phyloP scores from a whole-genome alignment of 2,888 invertebrate species.

The Proisotoma minuta region DNA sequence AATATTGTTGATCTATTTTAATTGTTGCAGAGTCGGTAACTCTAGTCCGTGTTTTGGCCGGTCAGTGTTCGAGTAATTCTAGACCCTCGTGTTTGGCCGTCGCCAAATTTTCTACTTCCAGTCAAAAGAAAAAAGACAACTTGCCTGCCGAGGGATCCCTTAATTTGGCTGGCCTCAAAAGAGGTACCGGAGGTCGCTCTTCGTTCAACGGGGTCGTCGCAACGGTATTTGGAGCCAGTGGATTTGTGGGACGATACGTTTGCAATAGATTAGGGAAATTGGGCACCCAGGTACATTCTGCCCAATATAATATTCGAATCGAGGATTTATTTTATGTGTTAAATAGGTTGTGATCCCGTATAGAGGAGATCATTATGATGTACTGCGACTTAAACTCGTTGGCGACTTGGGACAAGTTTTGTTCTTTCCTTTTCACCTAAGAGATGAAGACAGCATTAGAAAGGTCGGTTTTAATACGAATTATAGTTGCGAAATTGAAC shows the following conservation, averaged over 20 bases:
- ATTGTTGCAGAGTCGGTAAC: conserved; percentile 5
- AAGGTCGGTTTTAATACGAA: conserved; percentile 51
- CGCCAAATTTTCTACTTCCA: conserved; percentile 3
- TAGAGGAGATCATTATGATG: conserved; percentile 77
- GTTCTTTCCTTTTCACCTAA: conserved; percentile 76
- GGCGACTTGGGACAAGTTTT: conserved; percentile 95
- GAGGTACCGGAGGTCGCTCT: conserved; percentile 85
- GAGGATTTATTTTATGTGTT: not conserved
- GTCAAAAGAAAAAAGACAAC: not conserved
- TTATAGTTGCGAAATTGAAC: not conserved
- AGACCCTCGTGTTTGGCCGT: conserved; percentile 1
- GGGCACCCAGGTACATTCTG: conserved; percentile 65
- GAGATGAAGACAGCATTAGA: conserved; percentile 78
- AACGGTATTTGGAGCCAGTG: conserved; percentile 94
- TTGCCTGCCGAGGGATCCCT: not conserved
- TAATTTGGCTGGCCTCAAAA: conserved; percentile 56
- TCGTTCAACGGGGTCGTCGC: conserved; percentile 95
- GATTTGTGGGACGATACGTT: conserved; percentile 82
- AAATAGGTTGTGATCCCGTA: conserved; percentile 82
- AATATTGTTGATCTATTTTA: not conserved
- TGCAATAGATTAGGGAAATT: conserved; percentile 83
- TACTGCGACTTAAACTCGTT: conserved; percentile 69
- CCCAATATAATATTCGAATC: too few relatives aligned
- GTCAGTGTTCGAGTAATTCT: not conserved
- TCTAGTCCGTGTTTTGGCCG: not conserved